phyloP scores from a whole-genome alignment of 1,140 invertebrate genomes.

The Trichonephila inaurata region DNA sequence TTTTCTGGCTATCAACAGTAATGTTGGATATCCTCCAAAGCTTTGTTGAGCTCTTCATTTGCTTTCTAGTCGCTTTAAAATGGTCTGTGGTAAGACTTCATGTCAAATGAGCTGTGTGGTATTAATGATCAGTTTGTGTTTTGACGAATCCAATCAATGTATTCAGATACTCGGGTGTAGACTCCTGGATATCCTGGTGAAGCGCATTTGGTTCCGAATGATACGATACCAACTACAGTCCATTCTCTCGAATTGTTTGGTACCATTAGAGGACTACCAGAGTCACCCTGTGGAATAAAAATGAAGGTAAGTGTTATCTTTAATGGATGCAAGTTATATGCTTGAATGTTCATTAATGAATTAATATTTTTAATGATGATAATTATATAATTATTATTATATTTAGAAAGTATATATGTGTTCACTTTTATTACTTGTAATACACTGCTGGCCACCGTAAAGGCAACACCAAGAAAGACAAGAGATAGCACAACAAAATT shows the following conservation, averaged over 20 bases:
- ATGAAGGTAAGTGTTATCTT: neutral
- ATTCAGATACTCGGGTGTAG: constrained; percentile 79
- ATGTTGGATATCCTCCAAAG: neutral
- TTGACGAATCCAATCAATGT: constrained; percentile 77
- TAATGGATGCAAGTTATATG: neutral
- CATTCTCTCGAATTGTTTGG: constrained; percentile 76
- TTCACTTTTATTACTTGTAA: no score
- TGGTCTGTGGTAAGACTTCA: constrained; percentile 42
- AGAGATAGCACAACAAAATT: no score
- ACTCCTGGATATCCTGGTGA: constrained; percentile 84
- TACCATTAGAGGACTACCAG: constrained; percentile 85
- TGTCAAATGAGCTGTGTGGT: constrained; percentile 8
- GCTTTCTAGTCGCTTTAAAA: neutral
- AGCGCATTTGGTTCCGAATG: constrained; percentile 84
- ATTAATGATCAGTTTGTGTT: constrained; percentile 40
- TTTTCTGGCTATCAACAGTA: neutral
- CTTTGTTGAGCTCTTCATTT: neutral
- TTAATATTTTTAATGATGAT: no score
- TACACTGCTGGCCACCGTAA: no score
- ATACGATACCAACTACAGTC: constrained; percentile 78
- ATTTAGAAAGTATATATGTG: no score
- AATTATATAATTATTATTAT: no score
- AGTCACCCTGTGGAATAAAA: constrained; percentile 84
- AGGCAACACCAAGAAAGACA: no score
- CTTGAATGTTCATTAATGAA: no score